phyloP scores from a whole-genome alignment of 2,888 invertebrate genomes.

The Acrocera orbiculus region DNA sequence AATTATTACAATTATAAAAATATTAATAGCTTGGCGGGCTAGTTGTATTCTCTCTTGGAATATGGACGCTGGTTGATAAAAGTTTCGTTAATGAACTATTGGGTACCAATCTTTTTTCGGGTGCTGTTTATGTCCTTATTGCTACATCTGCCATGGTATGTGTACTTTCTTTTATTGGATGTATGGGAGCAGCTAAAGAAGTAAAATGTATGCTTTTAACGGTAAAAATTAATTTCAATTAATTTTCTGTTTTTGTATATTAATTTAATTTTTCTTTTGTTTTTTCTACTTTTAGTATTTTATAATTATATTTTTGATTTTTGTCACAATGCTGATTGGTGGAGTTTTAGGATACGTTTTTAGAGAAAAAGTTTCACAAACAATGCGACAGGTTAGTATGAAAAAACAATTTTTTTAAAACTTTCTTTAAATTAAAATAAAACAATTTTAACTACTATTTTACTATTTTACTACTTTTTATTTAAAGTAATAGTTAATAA shows the following conservation, averaged over 20 bases:
- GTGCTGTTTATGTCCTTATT: conserved; percentile 68
- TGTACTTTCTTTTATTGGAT: conserved; percentile 75
- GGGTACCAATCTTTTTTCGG: conserved; percentile 73
- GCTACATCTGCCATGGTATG: conserved; percentile 66
- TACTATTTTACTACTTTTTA: too few relatives aligned
- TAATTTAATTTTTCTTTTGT: conserved; percentile 6
- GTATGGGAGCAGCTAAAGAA: conserved; percentile 85
- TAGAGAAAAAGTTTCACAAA: conserved; percentile 59
- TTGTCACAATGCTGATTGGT: conserved; percentile 77
- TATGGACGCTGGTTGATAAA: conserved; percentile 72
- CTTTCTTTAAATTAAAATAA: too few relatives aligned
- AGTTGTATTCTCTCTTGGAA: conserved; percentile 55
- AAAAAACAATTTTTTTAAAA: too few relatives aligned
- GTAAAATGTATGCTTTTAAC: conserved; percentile 83
- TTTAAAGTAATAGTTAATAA: too few relatives aligned
- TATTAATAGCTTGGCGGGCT: conserved; percentile 53
- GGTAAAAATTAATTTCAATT: conserved; percentile 40
- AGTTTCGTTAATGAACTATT: conserved; percentile 70
- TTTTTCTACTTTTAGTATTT: conserved; percentile 61
- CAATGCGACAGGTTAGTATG: conserved; percentile 47
- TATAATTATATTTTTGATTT: conserved; percentile 70
- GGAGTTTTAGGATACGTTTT: conserved; percentile 84
- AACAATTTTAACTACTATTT: too few relatives aligned
- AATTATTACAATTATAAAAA: neutral
- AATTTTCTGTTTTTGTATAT: neutral